Base-by-base conservation (phyloP, 2,888 invertebrate genomes). In the Drosophila pegasa region DNA sequence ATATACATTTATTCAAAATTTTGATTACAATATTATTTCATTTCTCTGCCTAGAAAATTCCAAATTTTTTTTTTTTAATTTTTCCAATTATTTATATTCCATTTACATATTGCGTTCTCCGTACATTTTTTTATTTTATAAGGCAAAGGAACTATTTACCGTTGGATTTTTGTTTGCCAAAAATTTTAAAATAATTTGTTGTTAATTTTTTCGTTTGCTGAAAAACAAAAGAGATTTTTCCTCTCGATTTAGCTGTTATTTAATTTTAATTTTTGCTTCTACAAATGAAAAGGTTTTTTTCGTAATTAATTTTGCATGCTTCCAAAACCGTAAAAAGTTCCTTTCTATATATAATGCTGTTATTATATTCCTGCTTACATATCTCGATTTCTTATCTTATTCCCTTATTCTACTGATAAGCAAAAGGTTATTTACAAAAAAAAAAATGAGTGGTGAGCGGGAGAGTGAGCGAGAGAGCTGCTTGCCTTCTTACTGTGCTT, bases 141-240 rank as follows among this genome's bases (percentile, higher is more conserved):
- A 84, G 85, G 88, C 88, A 83, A 90, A 90, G 90, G 91, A 90
- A 90, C 90, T 90, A 78, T 89, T 91, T 91, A 90, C 90, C 90
- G 90, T 78, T 89, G 87, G 86, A 87, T 89, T 84, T 89, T 88
- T 88, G 88, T 86, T 87, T 84, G 85, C 85, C 85, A 88, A 85
- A 85, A 85, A 85, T 86, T 22, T 85, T 67, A 70, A 80, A 80
- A 78, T 77, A 79, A 80, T 81, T 77, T 61, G 16, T 56, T 20
- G 58, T 60, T 45, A 35, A 51, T 43, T 41, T 43, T 41, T 57
- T 41, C 25, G 38, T 38, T 71, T 72, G 58, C 35, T 45, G 58
- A 75, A 77, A 75, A 75, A 77, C 31, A 20, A 73, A 51, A 68
- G 16, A 41, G 22, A 48, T 45, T 70, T 55, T 61, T 18, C 50